Evolutionary conservation across 2,797 vertebrate genomes (phyloP), one percentile per base, ranked within the genome.

Genomic region (Falco rusticolus): DNA sequence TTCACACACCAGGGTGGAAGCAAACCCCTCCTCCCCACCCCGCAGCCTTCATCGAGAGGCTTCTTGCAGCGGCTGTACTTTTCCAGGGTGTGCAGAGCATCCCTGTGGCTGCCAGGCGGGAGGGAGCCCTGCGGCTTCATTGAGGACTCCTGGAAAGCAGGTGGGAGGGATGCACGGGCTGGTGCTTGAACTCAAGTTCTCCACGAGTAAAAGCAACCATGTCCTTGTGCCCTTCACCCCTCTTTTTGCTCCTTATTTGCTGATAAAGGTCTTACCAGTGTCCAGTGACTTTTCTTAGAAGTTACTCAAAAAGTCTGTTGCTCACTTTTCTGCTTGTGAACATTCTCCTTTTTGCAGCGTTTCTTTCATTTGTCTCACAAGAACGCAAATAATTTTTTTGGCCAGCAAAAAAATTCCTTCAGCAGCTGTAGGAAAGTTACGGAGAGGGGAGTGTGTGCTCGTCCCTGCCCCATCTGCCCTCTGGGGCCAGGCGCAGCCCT

Each of bases 1-100:
- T 75, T 93, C 95, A 82, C 92, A 95, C 33, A n/a, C 78, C 50
- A 59, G 76, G 83, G n/a, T 74, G 86, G 94, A 94, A 87, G 77
- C 89, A 65, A 79, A 17, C 34, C 72, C 45, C 79, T 53, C 31
- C 43, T 63, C 84, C 66, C 76, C 12, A n/a, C 53, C 71, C 76
- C 0, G 3, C 19, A 75, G 85, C 50, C 13, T 66, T 25, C 13
- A 7, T 80, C 95, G 80, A 93, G 91, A 94, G 93, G 24, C 90
- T 94, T 96, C 94, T 92, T 34, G 39, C 41, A 9, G 81, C 0
- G 1, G 63, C 88, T 94, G 96, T 89, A 95, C 84, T 96, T 96
- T 97, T 97, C 96, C 96, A 97, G 88, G 1, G 29, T 1, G 51
- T 1, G 13, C 48, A 15, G 61, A 50, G 29, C 60, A 5, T 9